Evolutionary conservation across 2,113 vertebrate genomes (phyloP), one percentile per base, ranked within the genome.

Genomic region (Ceyx melanurus): DNA sequence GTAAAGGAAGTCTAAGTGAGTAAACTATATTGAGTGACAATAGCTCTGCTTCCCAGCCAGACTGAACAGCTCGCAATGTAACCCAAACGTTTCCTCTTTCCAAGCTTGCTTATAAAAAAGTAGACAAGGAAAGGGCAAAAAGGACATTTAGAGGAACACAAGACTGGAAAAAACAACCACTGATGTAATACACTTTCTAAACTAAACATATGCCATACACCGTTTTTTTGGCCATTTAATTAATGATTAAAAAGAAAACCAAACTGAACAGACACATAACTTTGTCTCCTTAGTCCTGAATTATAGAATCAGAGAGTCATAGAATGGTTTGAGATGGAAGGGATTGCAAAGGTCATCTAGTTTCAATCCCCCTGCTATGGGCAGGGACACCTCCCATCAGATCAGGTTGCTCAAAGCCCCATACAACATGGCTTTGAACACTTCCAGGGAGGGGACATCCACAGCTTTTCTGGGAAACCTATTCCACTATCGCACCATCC

Each of bases 1-100:
- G 16, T 88, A 71, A 75, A 91, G 95, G 92, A 96, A 96, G 87
- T 96, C 79, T 72, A 94, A 96, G 92, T 93, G 89, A 95, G 89
- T 96, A 95, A 96, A 95, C 95, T 65, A 74, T 92, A 31, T 42
- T 61, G 89, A 94, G 65, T 86, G 95, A 96, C 94, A 95, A 96
- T 95, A 89, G 94, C 68, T 80, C 75, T 46, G 68, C 91, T 96
- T 96, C 91, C 95, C 89, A 93, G 87, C 48, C 85, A 93, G 91
- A 80, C 89, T 78, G 96, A 95, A 89, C 87, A 94, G 79, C 87
- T 89, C 2, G 61, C 88, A 95, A 82, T 37, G 89, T 92, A 96
- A 92, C 92, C 93, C 79, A 90, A 93, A 89, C 2, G 16, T 88
- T 96, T 96, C 94, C 91, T 94, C 74, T 95, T 85, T 91, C 82